phyloP scores from a whole-genome alignment of 1,140 invertebrate genomes.

The Ceratosolen fusciceps region DNA sequence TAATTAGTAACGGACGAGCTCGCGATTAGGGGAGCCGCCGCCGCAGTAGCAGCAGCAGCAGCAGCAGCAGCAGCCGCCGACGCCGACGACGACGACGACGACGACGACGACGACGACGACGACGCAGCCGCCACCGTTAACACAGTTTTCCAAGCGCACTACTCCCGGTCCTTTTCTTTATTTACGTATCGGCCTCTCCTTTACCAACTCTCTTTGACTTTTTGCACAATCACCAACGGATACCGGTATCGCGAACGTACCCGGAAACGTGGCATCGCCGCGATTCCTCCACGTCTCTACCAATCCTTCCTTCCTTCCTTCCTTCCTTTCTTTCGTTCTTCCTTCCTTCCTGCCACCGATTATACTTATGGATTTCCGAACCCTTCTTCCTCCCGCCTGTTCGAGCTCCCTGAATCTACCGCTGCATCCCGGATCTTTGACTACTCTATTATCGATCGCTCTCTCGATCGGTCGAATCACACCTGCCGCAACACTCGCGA shows the following conservation, averaged over 20 bases:
- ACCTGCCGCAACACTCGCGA: slow-evolving; percentile 36
- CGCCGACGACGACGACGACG: neutral
- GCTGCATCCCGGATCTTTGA: too few species aligned
- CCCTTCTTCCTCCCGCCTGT: neutral
- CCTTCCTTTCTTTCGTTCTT: too few species aligned
- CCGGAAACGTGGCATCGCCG: slow-evolving; percentile 56
- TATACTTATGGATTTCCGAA: too few species aligned
- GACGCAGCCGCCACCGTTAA: too few species aligned
- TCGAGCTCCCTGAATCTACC: neutral
- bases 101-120: too few species aligned
- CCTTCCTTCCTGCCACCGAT: too few species aligned
- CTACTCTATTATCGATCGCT: neutral
- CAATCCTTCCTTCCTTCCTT: neutral
- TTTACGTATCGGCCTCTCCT: neutral
- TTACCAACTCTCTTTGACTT: neutral
- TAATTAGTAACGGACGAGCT: neutral
- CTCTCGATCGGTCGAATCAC: slow-evolving; percentile 27
- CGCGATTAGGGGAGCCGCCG: neutral
- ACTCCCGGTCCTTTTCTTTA: too few species aligned
- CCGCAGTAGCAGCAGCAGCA: neutral
- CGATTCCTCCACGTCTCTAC: slow-evolving; percentile 18
- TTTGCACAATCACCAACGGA: slow-evolving; percentile 27
- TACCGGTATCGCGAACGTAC: slow-evolving; percentile 45
- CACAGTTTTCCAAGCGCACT: too few species aligned
- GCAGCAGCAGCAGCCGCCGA: neutral